Conservation (phyloP, 2,888 invertebrate genomes). For the Leucozona laternaria region DNA sequence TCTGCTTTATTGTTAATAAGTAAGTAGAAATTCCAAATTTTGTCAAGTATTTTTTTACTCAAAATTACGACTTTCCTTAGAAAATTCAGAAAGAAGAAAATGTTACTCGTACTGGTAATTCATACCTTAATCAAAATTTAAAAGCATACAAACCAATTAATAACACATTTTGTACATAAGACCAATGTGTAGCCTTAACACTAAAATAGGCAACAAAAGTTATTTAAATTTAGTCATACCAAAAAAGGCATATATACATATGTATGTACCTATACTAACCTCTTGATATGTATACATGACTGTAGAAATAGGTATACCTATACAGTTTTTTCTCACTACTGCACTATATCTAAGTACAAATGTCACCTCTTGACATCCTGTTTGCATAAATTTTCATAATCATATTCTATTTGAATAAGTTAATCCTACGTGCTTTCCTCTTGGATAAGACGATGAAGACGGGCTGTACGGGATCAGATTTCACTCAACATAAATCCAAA, state of each 20-base stretch:
- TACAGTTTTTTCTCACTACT: neutral
- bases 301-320: neutral
- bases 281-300: neutral
- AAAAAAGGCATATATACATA: neutral
- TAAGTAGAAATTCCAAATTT: too few species aligned
- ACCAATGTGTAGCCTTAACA: too few species aligned
- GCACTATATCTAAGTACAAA: slow-evolving; percentile 3
- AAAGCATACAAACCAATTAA: too few species aligned
- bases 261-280: too few species aligned
- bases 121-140: too few species aligned
- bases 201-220: neutral
- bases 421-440: slow-evolving; percentile 46
- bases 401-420: slow-evolving; percentile 56
- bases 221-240: neutral
- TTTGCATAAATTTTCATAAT: slow-evolving; percentile 45
- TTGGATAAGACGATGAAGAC: slow-evolving; percentile 9
- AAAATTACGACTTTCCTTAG: too few species aligned
- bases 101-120: too few species aligned
- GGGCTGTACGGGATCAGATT: slow-evolving; percentile 59
- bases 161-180: too few species aligned
- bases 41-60: too few species aligned
- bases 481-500: slow-evolving; percentile 62
- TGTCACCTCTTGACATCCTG: slow-evolving; percentile 22
- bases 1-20: too few species aligned
- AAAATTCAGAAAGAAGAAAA: too few species aligned